phyloP scores from a whole-genome alignment of 2,797 vertebrate species.

The Myoxocephalus aenaeus region DNA sequence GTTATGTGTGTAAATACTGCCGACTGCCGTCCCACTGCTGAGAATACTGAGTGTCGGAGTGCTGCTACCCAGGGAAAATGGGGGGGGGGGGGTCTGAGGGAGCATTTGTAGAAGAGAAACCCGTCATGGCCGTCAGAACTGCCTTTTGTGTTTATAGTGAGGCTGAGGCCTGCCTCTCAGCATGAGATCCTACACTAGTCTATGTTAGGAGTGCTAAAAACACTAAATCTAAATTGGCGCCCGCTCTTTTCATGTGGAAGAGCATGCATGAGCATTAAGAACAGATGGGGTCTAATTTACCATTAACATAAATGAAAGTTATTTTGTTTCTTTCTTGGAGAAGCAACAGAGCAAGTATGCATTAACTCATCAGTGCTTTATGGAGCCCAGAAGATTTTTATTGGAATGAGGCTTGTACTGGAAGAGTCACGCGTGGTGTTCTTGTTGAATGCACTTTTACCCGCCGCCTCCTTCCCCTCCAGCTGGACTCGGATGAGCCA shows the following conservation, averaged over 20 bases:
- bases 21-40: constrained; percentile 64
- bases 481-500: constrained; percentile 36
- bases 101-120: constrained; percentile 72
- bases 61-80: constrained; percentile 57
- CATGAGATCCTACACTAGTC: constrained; percentile 37
- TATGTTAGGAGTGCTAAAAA: constrained; percentile 32
- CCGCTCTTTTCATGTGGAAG: constrained; percentile 26
- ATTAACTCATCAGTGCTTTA: constrained; percentile 12
- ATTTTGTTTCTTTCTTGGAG: neutral
- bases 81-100: constrained; percentile 48
- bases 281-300: neutral
- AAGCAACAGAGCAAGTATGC: constrained; percentile 10
- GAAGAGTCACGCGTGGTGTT: neutral
- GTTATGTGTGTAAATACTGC: constrained; percentile 79
- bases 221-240: constrained; percentile 18
- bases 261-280: constrained; percentile 2
- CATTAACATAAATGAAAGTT: constrained; percentile 24
- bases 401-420: constrained; percentile 1
- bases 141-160: constrained; percentile 68
- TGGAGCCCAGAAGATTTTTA: neutral
- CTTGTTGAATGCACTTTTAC: constrained; percentile 13
- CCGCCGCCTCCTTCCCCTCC: constrained; percentile 1
- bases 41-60: constrained; percentile 76
- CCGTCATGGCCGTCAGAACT: constrained; percentile 66
- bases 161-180: constrained; percentile 54